phyloP scores from a whole-genome alignment of 2,113 vertebrate species.

The Scomber scombrus region DNA sequence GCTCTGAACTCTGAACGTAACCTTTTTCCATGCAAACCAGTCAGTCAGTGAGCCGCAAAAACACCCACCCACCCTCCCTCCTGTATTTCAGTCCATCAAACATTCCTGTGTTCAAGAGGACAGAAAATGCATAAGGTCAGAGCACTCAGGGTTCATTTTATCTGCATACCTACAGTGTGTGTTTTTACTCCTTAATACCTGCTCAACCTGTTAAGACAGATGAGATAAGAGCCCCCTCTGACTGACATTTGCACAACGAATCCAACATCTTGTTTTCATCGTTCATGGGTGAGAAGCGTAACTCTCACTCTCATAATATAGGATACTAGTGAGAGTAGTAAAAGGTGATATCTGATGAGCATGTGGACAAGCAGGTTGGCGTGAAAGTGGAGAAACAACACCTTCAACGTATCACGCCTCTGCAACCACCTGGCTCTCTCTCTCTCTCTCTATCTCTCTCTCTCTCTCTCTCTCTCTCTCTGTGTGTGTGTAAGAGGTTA shows the following conservation, averaged over 20 bases:
- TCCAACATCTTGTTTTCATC: slow-evolving; percentile 1
- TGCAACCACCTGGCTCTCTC: not conserved
- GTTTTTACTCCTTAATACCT: slow-evolving; percentile 9
- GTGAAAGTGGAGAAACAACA: not conserved
- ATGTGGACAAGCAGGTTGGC: slow-evolving; percentile 8
- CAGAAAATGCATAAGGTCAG: slow-evolving; percentile 35
- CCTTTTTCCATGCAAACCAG: not conserved
- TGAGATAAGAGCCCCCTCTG: slow-evolving; percentile 30
- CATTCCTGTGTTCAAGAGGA: slow-evolving; percentile 12
- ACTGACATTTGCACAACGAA: not conserved
- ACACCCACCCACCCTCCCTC: slow-evolving; percentile 27
- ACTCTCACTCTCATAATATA: not conserved
- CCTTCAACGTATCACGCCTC: slow-evolving; percentile 3
- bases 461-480: too few species aligned
- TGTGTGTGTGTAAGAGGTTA: slow-evolving; percentile 16
- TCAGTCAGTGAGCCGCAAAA: slow-evolving; percentile 17
- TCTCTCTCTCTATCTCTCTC: too few species aligned
- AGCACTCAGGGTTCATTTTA: slow-evolving; percentile 29
- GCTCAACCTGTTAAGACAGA: slow-evolving; percentile 4
- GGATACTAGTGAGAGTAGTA: not conserved
- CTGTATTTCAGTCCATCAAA: slow-evolving; percentile 20
- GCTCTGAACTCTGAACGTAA: slow-evolving; percentile 5
- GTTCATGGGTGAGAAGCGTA: not conserved
- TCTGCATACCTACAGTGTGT: not conserved
- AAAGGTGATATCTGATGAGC: slow-evolving; percentile 16